A percentile compares a stretch with the other conserved stretches of the same genome.
These are phyloP conservation scores for Plagodis pulveraria DNA, from an alignment of 2,888 invertebrate genomes.

Conservation along the genomic window DNA sequence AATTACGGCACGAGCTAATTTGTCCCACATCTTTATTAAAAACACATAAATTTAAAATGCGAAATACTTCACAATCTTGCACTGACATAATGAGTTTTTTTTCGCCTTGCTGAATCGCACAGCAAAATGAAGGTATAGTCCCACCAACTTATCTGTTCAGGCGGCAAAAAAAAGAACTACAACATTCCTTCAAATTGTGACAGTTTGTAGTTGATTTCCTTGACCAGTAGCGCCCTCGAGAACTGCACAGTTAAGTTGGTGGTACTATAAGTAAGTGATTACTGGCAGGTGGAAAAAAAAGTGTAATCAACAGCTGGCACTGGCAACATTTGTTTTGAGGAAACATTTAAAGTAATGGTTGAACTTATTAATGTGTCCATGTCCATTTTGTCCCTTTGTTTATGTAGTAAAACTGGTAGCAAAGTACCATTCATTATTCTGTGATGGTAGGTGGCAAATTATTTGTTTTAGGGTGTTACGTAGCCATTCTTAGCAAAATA, in stretches of 20 bases:
- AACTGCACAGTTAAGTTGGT: too few relatives aligned
- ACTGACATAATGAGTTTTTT: conserved; percentile 19
- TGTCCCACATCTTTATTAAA: conserved; percentile 18
- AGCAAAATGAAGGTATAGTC: conserved; percentile 23
- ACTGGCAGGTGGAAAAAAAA: conserved; percentile 28
- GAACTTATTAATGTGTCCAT: background rate
- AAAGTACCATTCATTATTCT: background rate
- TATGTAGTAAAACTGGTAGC: too few relatives aligned
- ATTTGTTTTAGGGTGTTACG: background rate
- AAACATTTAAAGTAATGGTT: conserved; percentile 1
- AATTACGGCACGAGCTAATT: conserved; percentile 19
- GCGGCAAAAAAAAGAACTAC: too few relatives aligned
- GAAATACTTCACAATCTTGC: conserved; percentile 15
- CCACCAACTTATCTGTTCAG: too few relatives aligned
- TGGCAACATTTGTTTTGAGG: conserved; percentile 6
- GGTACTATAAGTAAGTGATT: conserved; percentile 36
- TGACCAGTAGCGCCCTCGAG: too few relatives aligned
- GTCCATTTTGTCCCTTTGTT: background rate
- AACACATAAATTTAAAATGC: conserved; percentile 20
- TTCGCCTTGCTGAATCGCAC: conserved; percentile 9
- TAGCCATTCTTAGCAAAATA: background rate
- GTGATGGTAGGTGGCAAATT: too few relatives aligned
- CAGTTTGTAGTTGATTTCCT: too few relatives aligned
- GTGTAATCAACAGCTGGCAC: conserved; percentile 15
- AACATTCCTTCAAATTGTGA: too few relatives aligned